Evolutionary conservation across 2,888 invertebrate species (phyloP).

Genomic region (Apotomis capreana): DNA sequence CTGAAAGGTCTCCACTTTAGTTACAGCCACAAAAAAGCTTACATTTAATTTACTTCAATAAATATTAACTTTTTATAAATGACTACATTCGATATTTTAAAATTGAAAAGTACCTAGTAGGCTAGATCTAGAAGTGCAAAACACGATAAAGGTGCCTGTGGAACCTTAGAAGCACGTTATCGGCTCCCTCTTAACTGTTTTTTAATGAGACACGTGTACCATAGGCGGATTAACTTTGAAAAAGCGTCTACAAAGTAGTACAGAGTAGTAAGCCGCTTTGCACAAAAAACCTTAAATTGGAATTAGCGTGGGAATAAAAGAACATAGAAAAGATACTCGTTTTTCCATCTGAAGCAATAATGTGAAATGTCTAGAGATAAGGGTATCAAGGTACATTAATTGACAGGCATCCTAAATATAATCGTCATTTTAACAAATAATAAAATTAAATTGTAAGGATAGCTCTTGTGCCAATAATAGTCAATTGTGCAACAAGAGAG

Average conservation of each 20-base stretch:
- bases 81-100: no score
- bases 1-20: no score
- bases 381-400: constrained; percentile 41
- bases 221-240: constrained; percentile 33
- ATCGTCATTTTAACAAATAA: constrained; percentile 42
- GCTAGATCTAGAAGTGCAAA: no score
- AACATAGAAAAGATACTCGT: constrained; percentile 25
- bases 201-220: constrained; percentile 40
- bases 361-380: constrained; percentile 31
- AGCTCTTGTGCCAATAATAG: neutral
- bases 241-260: constrained; percentile 33
- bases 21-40: no score
- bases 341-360: constrained; percentile 35
- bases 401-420: constrained; percentile 37
- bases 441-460: constrained; percentile 41
- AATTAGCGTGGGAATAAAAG: constrained; percentile 37
- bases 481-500: no score
- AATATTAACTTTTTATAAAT: no score
- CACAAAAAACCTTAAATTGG: constrained; percentile 38
- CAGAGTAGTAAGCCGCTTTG: constrained; percentile 39
- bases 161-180: neutral
- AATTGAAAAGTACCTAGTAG: no score
- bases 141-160: neutral
- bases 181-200: constrained; percentile 17
- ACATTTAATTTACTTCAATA: no score